Base-by-base conservation (phyloP, 1,140 invertebrate genomes). In the Cotesia typhae region DNA sequence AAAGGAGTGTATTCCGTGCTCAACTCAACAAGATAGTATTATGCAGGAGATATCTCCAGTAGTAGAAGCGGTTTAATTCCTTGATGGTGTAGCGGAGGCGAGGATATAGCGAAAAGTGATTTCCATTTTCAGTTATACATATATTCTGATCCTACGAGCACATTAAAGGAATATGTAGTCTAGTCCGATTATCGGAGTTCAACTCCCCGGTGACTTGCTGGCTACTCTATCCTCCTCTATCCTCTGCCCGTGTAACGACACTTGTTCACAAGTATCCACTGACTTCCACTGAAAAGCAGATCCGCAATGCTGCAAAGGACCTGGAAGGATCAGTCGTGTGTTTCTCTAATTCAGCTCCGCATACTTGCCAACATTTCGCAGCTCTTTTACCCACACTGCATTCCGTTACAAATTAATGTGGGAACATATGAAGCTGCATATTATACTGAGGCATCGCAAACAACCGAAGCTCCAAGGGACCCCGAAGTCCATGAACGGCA, bases 171-270 rank as follows among this genome's bases (percentile, higher is more conserved):
- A 3, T 28, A 28, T 17, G n/a, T 10, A 17, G 20, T 14, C 12
- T 66, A 66, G 64, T 66, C 64, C 64, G 64, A 66, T 66, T 66
- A 66, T 66, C 64, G 6, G n/a, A 66, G 38, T 66, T 66, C 14
- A n/a, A 28, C 37, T 52, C 38, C 38, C 64, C 9, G 10, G 64
- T 66, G 64, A 66, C 7, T 47, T n/a, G 14, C 14, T 12, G 10
- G 14, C 64, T 17, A 41, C 4, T n/a, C 35, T 47, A 38, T 38
- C 64, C 4, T 17, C 64, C 4, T n/a, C 35, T 47, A 38, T 38
- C 64, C 4, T n/a, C 35, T 47, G 17, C 3, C 64, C 20, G 51
- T 66, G 64, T 61, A 35, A 61, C 60, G 35, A 61, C 60, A 12
- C 37, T 20, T 37, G 60, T 61, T 12, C 47, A 38, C 12, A 37